These are phyloP conservation scores for Chymomyza amoena DNA, from an alignment of 2,888 invertebrate species.

Conservation along the genomic window DNA sequence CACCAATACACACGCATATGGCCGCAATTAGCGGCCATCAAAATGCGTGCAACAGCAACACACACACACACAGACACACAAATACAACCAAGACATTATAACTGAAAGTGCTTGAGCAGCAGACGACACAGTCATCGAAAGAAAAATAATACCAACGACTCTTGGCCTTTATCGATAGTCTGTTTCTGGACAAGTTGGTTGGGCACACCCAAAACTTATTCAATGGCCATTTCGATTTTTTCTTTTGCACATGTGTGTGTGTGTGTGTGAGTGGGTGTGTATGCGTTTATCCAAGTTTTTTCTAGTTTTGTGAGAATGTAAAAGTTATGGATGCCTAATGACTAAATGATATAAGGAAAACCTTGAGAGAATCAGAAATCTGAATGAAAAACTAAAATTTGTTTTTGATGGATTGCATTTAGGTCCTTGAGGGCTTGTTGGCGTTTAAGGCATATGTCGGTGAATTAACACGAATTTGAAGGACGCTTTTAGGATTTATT, in stretches of 20 bases:
- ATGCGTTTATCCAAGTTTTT: background rate
- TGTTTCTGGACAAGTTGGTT: constrained; percentile 6
- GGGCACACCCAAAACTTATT: constrained; percentile 45
- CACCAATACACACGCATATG: constrained; percentile 21
- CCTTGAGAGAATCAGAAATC: background rate
- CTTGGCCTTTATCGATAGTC: constrained; percentile 21
- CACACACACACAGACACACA: too few species aligned
- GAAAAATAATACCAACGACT: constrained; percentile 32
- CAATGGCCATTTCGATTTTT: background rate
- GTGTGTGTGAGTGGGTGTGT: constrained; percentile 4
- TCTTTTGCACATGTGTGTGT: constrained; percentile 1
- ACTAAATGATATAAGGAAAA: constrained; percentile 12
- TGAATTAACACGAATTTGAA: too few species aligned
- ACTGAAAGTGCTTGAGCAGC: constrained; percentile 19
- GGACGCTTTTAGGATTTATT: too few species aligned
- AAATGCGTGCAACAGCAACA: constrained; percentile 41
- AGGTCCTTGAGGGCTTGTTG: background rate
- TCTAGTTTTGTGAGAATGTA: constrained; percentile 29
- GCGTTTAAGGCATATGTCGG: background rate
- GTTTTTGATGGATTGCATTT: background rate
- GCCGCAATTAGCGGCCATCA: constrained; percentile 64
- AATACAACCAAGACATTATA: constrained; percentile 51
- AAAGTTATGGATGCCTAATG: constrained; percentile 43
- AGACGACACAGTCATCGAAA: background rate
- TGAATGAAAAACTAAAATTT: background rate